Percentiles rank a stretch among this genome's conserved stretches.
These are phyloP conservation scores for Synanthedon andrenaeformis DNA, from an alignment of 2,888 invertebrate genomes.

Conservation along the genomic window DNA sequence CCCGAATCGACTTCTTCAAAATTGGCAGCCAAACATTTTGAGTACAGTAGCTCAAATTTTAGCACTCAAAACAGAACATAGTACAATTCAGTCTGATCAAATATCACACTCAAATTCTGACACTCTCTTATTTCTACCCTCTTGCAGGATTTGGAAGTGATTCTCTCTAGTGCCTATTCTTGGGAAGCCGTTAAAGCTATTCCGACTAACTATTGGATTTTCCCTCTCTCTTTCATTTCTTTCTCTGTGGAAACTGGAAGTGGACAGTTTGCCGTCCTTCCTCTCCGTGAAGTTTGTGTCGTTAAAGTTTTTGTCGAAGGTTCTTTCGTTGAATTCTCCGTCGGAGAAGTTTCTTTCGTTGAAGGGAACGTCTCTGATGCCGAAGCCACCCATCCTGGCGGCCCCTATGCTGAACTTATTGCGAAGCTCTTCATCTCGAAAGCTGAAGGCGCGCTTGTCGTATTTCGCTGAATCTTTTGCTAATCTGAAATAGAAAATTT, in stretches of 20 bases:
- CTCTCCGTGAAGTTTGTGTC: constrained; percentile 38
- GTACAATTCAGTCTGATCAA: constrained; percentile 17
- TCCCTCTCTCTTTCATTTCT: constrained; percentile 21
- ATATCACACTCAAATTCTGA: constrained; percentile 76
- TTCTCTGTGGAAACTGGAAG: constrained; percentile 60
- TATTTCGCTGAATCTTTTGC: constrained; percentile 44
- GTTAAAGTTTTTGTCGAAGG: constrained; percentile 46
- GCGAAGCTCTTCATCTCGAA: constrained; percentile 55
- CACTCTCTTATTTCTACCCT: constrained; percentile 68
- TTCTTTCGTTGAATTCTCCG: constrained; percentile 54
- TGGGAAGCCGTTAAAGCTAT: constrained; percentile 64
- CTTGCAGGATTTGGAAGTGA: constrained; percentile 56
- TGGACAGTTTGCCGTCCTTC: constrained; percentile 59
- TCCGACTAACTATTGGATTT: constrained; percentile 59
- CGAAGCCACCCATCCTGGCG: constrained; percentile 62
- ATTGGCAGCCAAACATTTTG: too few relatives aligned
- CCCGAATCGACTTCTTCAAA: too few relatives aligned
- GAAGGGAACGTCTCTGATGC: constrained; percentile 57
- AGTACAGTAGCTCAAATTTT: too few relatives aligned
- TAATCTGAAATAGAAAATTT: constrained; percentile 28
- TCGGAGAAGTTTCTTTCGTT: constrained; percentile 55
- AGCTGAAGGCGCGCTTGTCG: constrained; percentile 53
- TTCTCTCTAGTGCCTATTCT: constrained; percentile 49
- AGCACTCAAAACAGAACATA: too few relatives aligned
- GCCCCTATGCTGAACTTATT: constrained; percentile 59